phyloP scores from a whole-genome alignment of 2,113 vertebrate species.

The Trichomycterus rosablanca region DNA sequence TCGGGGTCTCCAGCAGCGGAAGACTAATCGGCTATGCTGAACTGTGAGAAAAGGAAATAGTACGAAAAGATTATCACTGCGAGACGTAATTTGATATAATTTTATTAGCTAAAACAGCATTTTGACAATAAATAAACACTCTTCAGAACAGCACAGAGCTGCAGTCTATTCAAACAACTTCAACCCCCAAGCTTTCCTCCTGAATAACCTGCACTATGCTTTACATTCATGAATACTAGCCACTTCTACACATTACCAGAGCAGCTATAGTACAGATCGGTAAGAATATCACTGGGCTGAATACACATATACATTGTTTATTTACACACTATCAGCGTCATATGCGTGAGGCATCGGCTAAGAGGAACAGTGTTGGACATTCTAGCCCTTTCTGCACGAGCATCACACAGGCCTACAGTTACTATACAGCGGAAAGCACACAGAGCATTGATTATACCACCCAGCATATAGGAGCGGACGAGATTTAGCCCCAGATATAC shows the following conservation, averaged over 20 bases:
- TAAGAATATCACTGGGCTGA: slow-evolving; percentile 4
- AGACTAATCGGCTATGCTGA: no score
- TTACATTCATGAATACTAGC: slow-evolving; percentile 16
- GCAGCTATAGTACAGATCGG: slow-evolving; percentile 13
- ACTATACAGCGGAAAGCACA: slow-evolving; percentile 21
- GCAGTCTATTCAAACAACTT: slow-evolving; percentile 5
- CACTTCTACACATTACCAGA: slow-evolving; percentile 8
- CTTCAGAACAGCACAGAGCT: neutral
- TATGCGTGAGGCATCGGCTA: slow-evolving; percentile 55
- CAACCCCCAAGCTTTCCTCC: neutral
- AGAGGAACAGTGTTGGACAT: slow-evolving; percentile 19
- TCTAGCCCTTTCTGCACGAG: slow-evolving; percentile 29
- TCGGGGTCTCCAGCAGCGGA: no score
- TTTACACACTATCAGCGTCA: slow-evolving; percentile 52
- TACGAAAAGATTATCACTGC: no score
- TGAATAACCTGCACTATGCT: slow-evolving; percentile 2
- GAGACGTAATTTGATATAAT: no score
- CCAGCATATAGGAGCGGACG: no score
- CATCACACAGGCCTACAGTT: slow-evolving; percentile 30
- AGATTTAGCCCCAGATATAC: slow-evolving; percentile 1
- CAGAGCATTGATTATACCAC: slow-evolving; percentile 13
- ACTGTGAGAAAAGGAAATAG: no score
- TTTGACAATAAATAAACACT: slow-evolving; percentile 11
- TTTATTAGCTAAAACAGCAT: slow-evolving; percentile 32
- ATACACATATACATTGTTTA: slow-evolving; percentile 3